These are phyloP conservation scores for Physocephala rufipes DNA, from an alignment of 2,888 invertebrate species.

Conservation along the genomic window DNA sequence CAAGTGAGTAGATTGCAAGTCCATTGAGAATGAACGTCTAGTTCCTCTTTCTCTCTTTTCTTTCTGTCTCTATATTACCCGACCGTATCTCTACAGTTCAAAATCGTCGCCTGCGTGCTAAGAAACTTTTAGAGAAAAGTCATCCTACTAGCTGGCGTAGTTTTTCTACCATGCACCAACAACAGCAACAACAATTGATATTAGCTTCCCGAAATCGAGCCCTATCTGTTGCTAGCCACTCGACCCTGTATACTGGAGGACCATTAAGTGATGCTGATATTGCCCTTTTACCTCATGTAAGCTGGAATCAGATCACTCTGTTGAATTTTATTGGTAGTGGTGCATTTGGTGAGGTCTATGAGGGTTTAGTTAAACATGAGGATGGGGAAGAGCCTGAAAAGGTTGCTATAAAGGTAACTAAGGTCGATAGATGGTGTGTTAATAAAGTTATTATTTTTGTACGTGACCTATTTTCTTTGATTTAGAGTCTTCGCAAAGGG, in stretches of 20 bases:
- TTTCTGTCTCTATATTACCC: too few relatives aligned
- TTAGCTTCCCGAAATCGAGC: conserved; percentile 73
- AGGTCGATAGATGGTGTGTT: too few relatives aligned
- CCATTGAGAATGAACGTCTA: conserved; percentile 16
- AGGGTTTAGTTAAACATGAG: conserved; percentile 83
- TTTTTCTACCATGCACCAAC: conserved; percentile 75
- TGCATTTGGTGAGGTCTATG: conserved; percentile 97
- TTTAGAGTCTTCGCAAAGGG: conserved; percentile 87
- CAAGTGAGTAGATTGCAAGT: conserved; percentile 50
- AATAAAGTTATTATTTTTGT: too few relatives aligned
- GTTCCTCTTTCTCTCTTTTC: conserved; percentile 6
- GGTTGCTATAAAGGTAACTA: conserved; percentile 88
- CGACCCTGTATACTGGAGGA: conserved; percentile 78
- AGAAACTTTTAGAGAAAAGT: conserved; percentile 72
- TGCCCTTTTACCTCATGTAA: conserved; percentile 84
- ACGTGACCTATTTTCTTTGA: background rate
- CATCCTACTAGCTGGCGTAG: conserved; percentile 77
- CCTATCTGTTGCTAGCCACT: conserved; percentile 80
- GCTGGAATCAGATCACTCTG: conserved; percentile 84
- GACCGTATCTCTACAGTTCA: too few relatives aligned
- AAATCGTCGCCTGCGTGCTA: conserved; percentile 73
- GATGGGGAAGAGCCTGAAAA: conserved; percentile 73
- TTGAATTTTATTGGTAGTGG: conserved; percentile 93
- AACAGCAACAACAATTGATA: conserved; percentile 69
- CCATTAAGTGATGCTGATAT: conserved; percentile 80